Evolutionary conservation across 1,140 invertebrate genomes (phyloP), one percentile per base, ranked within the genome.

Genomic region (Apis cerana): DNA sequence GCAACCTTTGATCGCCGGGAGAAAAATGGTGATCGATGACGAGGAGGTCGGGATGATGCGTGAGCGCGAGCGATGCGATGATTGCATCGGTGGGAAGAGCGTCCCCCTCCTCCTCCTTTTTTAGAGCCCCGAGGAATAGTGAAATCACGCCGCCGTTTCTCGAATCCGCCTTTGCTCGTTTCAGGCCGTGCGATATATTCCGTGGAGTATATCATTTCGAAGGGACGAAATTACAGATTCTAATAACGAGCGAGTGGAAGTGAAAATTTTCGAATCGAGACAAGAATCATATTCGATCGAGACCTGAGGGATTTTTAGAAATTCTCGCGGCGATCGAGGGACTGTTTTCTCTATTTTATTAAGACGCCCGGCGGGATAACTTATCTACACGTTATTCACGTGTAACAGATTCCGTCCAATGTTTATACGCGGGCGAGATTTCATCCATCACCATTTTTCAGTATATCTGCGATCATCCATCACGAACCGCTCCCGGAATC

Each of bases 361-460:
- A 83, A 83, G 76, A 88, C 84, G 78, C 84, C 33, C 76, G 65
- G 79, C 50, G 61, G 76, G 75, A 88, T 88, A 88, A 89, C 85
- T 81, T 85, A 89, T 89, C n/a, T n/a, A n/a, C 86, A 86, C 85
- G 83, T 4, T 33, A 89, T 88, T 84, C 85, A 72, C 80, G 76
- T 33, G 33, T 89, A 90, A 90, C 89, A 87, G 85, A 90, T 90
- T 89, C 86, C 88, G 83, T 90, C 83, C 83, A 82, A 89, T 90
- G 89, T 90, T 90, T 90, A 88, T 89, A 87, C 33, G 89, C 86
- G 74, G 75, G 82, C 82, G 82, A 86, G 84, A 90, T 89, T 86
- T 87, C 85, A 90, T 90, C 89, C 89, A 90, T 90, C 89, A 90
- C 89, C 89, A 90, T 90, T 89, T 90, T 90, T 90, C 89, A 89